A percentile compares a stretch with the other conserved stretches of the same genome.
Conservation (phyloP, 2,113 vertebrate genomes). For the Rousettus leschenaultii region DNA sequence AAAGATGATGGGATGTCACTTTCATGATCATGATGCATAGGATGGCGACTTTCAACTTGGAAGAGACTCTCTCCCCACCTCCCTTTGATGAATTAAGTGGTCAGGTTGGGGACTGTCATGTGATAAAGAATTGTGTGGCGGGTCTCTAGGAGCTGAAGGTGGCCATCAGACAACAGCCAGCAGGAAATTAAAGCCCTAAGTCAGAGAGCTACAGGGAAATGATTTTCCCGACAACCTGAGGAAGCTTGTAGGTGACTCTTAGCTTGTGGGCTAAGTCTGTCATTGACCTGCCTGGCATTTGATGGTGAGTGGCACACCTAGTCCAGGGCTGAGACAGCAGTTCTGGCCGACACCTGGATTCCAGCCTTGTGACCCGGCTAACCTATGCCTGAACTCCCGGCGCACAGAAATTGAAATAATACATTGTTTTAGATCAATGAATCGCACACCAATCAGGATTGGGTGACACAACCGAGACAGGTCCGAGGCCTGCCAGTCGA, state of each 20-base stretch:
- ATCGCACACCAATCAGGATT: neutral
- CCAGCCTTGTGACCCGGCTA: fast-evolving
- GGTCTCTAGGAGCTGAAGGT: neutral
- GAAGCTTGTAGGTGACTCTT: neutral
- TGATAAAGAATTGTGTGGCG: neutral
- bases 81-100: neutral
- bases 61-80: neutral
- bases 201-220: neutral
- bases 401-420: neutral
- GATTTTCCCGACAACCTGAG: neutral
- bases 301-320: no score
- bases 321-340: neutral
- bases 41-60: neutral
- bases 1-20: neutral
- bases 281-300: no score
- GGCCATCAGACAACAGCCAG: neutral
- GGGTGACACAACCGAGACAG: neutral
- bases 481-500: neutral
- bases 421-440: neutral
- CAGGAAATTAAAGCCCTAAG: neutral
- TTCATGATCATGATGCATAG: neutral
- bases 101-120: neutral
- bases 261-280: no score
- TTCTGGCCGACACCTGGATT: neutral
- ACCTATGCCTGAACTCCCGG: neutral